These are phyloP conservation scores for Drosophila malerkotliana DNA, from an alignment of 1,140 invertebrate species.

Conservation along the genomic window DNA sequence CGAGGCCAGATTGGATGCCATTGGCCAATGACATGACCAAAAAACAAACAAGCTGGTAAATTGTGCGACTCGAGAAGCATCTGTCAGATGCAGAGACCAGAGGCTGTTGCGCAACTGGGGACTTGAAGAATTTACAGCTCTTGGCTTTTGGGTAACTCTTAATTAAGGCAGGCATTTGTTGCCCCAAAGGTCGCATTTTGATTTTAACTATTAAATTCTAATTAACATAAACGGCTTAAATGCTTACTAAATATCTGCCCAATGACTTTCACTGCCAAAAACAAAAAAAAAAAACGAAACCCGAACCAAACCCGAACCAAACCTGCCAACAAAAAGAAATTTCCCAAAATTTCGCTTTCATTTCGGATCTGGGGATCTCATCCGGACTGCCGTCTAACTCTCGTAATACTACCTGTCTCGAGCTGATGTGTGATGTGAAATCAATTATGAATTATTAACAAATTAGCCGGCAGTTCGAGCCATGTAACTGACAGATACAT, in stretches of 20 bases:
- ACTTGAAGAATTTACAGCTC: constrained; percentile 68
- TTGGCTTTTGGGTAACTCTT: constrained; percentile 54
- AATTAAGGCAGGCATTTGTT: constrained; percentile 43
- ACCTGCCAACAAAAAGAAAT: constrained; percentile 59
- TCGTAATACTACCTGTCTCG: constrained; percentile 18
- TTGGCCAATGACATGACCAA: constrained; percentile 66
- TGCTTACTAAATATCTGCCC: constrained; percentile 53
- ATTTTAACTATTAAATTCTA: constrained; percentile 67
- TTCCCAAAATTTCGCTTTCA: constrained; percentile 73
- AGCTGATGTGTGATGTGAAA: constrained; percentile 66
- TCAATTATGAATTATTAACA: constrained; percentile 81
- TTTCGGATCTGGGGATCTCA: constrained; percentile 52
- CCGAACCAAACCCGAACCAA: constrained; percentile 13
- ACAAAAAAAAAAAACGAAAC: constrained; percentile 27
- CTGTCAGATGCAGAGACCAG: constrained; percentile 40
- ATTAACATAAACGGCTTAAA: constrained; percentile 69
- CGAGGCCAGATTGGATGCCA: constrained; percentile 65
- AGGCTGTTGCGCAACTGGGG: constrained; percentile 62
- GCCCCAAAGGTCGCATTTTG: constrained; percentile 19
- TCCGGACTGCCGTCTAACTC: constrained; percentile 23
- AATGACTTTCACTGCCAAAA: constrained; percentile 77
- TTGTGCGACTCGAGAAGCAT: constrained; percentile 34
- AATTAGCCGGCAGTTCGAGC: constrained; percentile 62
- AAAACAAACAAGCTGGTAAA: constrained; percentile 28
- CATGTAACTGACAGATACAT: constrained; percentile 74